Base-by-base conservation (phyloP, 2,888 invertebrate species). In the Latrodectus hesperus region DNA sequence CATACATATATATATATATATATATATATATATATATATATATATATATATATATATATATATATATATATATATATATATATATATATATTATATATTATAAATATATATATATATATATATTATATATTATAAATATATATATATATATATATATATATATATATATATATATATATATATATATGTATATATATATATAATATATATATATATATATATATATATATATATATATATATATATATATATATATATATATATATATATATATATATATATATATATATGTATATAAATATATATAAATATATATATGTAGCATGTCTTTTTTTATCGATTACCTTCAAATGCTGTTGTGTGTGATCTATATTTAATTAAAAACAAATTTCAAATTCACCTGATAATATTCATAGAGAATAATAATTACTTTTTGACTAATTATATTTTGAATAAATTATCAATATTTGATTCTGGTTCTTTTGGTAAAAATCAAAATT, bases 121-220 rank as follows among this genome's bases (percentile, higher is more conserved):
- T 55, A 53, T 53, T 10, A 10, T 10, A 10, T 10, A 10, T 10
- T 53, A 53, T 53, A 53, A 10, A 55, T 55, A 55, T 55, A 55
- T 55, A 55, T 55, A 55, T 55, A 55, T 55, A 55, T 55, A 55
- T 55, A 55, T 55, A 55, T 55, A 55, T 55, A 55, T 55, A 55
- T 55, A 12, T 55, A 55, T 55, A 55, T 55, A 55, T 55, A 55
- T 55, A 55, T 55, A 55, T 55, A 55, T 55, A 55, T 55, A 55
- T 55, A 55, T 55, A 55, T 55, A 55, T 55, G 1, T 55, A 12
- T 55, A 55, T 55, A 55, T 55, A 55, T 55, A 55, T 55, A 55
- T 55, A 1, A 55, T 55, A 55, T 12, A 55, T 22, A 1, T 22
- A 55, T 55, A 55, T 55, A 55, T 55, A 55, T 55, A 55, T 55